Evolutionary conservation across 2,113 vertebrate species (phyloP), one percentile per base, ranked within the genome.

Genomic region (Rattus rattus): DNA sequence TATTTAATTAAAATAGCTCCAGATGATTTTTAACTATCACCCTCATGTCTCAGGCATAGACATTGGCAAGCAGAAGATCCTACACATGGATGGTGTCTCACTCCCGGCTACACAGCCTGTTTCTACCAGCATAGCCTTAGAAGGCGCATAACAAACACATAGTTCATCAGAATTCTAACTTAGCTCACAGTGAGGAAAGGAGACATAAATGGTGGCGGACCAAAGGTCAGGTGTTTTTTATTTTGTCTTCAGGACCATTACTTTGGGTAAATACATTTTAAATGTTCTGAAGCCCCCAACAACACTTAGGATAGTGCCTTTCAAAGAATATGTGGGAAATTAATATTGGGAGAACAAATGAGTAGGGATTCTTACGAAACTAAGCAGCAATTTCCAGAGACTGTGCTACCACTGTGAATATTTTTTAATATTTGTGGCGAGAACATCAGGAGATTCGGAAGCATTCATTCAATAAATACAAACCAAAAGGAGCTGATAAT

Each of bases 41-140:
- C 75, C 76, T 54, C 24, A 33, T n/a, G 28, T 63, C 84, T 26
- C 2, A 19, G 70, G 43, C 65, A 70, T 0, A 61, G 72, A 54
- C 22, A 8, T 16, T 7, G 33, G 61, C 0, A 52, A 59, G 39
- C 43, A 72, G 89, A 75, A 28, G 43, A 4, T 80, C 2, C 6
- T 39, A 5, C 0, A 0, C 19, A n/a, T 8, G 10, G 49, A 75
- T 52, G 52, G 12, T 0, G 28, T 33, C 20, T 79, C 61, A 3
- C 22, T 33, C 19, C n/a, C 14, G 14, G 49, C 13, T 28, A 39
- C 28, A 56, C 19, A 80, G 33, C 10, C 81, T 39, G 3, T 39
- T 81, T 70, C 24, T 75, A 11, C 1, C 39, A 39, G 33, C 6
- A 2, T 9, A 12, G 7, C 43, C 69, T 33, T 36, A 26, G 69